Percentiles rank a stretch among this genome's conserved stretches.
phyloP scores from a whole-genome alignment of 2,797 vertebrate species.

The Coregonus suidteri region DNA sequence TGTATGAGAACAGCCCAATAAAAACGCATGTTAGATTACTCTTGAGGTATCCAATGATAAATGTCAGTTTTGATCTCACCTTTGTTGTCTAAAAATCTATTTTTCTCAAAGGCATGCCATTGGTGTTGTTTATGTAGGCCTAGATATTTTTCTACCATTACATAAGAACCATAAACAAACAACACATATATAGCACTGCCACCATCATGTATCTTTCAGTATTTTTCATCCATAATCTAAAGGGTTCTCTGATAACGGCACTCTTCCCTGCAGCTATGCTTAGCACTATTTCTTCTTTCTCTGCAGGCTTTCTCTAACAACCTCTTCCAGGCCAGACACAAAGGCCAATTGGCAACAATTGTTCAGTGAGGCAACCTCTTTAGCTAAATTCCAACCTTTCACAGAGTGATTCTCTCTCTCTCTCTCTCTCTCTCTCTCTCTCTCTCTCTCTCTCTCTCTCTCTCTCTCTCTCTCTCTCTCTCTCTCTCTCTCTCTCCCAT shows the following conservation, averaged over 20 bases:
- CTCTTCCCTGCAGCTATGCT: background rate
- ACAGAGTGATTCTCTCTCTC: background rate
- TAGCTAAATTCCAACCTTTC: background rate
- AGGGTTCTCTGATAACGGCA: background rate
- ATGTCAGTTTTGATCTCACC: conserved; percentile 62
- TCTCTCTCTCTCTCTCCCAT: conserved; percentile 9
- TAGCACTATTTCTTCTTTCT: background rate
- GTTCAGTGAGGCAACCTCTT: background rate
- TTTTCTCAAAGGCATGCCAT: conserved; percentile 54
- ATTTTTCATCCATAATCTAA: background rate
- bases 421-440: background rate
- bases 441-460: too few species aligned
- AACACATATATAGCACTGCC: background rate
- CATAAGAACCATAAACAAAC: background rate
- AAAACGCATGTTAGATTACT: conserved; percentile 57
- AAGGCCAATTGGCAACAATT: background rate
- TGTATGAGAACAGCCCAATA: conserved; percentile 46
- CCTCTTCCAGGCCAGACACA: background rate
- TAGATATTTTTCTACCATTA: background rate
- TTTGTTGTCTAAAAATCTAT: conserved; percentile 55
- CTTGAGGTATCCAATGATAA: conserved; percentile 62
- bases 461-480: background rate
- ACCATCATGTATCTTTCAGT: background rate
- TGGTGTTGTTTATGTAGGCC: conserved; percentile 15
- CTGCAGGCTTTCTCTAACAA: background rate